These are phyloP conservation scores for Brienomyrus longianalis DNA, from an alignment of 2,113 vertebrate genomes.

Conservation along the genomic window DNA sequence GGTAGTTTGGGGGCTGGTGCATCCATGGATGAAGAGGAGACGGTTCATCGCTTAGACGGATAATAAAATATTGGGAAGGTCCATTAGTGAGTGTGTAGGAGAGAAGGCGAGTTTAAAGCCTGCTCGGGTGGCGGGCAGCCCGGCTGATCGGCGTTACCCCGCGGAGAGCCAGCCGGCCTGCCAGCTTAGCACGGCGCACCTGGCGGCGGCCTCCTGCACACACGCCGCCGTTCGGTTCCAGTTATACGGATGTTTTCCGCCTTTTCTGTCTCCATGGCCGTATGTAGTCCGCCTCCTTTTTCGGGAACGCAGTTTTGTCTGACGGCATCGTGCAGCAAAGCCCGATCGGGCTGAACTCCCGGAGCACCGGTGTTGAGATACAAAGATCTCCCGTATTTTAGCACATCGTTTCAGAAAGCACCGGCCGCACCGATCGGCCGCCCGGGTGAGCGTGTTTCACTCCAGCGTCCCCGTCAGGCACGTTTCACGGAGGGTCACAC, in stretches of 20 bases:
- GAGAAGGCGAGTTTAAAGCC: neutral
- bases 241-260: neutral
- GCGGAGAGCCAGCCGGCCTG: neutral
- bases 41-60: neutral
- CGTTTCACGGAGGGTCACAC: neutral
- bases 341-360: neutral
- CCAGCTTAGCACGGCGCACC: neutral
- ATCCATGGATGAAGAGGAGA: neutral
- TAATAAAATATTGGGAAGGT: neutral
- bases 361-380: neutral
- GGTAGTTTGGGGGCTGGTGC: neutral
- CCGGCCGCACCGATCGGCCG: neutral
- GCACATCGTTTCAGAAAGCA: neutral
- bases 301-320: neutral
- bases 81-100: neutral
- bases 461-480: neutral
- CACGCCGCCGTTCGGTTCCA: neutral
- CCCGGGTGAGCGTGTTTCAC: neutral
- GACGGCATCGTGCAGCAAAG: neutral
- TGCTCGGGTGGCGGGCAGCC: neutral
- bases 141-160: neutral
- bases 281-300: neutral
- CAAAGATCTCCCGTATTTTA: neutral
- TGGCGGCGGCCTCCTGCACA: neutral
- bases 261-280: neutral